phyloP scores from a whole-genome alignment of 2,888 invertebrate genomes.

The Nomada goodeniana region DNA sequence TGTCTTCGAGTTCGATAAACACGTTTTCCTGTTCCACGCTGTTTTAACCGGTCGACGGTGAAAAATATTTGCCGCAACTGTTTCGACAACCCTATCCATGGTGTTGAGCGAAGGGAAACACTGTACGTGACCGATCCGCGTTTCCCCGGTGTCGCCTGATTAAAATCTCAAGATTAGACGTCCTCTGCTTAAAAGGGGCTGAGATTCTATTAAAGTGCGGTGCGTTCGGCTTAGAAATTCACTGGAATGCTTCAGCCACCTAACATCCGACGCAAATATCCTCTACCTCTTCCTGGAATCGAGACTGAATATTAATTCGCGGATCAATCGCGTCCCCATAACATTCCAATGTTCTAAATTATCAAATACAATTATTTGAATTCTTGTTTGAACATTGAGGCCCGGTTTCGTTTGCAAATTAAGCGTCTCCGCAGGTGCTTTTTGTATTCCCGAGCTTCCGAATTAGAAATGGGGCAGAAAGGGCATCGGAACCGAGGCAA shows the following conservation, averaged over 20 bases:
- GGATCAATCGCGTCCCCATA: too few relatives aligned
- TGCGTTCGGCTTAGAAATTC: too few relatives aligned
- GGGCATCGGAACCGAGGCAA: not conserved
- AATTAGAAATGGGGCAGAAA: not conserved
- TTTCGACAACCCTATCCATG: slow-evolving; percentile 29
- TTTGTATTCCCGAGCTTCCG: not conserved
- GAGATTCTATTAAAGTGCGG: not conserved
- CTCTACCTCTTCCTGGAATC: too few relatives aligned
- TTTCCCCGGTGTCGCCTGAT: slow-evolving; percentile 7
- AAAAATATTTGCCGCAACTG: slow-evolving; percentile 44
- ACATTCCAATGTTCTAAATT: too few relatives aligned
- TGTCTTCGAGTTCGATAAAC: slow-evolving; percentile 23
- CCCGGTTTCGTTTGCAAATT: too few relatives aligned
- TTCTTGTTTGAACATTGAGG: too few relatives aligned
- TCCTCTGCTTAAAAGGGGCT: slow-evolving; percentile 1
- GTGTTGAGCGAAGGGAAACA: slow-evolving; percentile 26
- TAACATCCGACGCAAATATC: too few relatives aligned
- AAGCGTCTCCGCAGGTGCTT: too few relatives aligned
- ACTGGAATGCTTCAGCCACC: too few relatives aligned
- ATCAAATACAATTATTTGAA: too few relatives aligned
- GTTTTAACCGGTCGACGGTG: slow-evolving; percentile 21
- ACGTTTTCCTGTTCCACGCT: slow-evolving; percentile 19
- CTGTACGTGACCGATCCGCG: slow-evolving; percentile 40
- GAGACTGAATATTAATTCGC: too few relatives aligned
- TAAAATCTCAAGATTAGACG: slow-evolving; percentile 41